phyloP scores from a whole-genome alignment of 2,888 invertebrate genomes.

The Latrodectus elegans region DNA sequence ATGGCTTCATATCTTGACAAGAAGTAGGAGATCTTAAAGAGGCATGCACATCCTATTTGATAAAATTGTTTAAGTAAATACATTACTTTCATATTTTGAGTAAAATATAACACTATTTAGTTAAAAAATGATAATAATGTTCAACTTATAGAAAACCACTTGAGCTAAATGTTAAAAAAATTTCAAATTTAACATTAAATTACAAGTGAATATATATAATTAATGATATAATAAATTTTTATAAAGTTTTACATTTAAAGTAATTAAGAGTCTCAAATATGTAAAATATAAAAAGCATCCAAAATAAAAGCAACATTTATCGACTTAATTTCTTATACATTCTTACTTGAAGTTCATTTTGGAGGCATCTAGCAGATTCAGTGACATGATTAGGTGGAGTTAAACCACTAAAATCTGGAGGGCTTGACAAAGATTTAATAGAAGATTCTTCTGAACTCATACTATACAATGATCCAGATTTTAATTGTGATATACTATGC shows the following conservation, averaged over 20 bases:
- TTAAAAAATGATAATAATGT: constrained; percentile 4
- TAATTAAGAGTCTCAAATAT: no score
- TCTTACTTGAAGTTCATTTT: constrained; percentile 74
- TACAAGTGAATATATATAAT: no score
- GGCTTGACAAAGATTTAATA: constrained; percentile 78
- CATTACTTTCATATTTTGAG: not conserved
- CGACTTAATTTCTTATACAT: not conserved
- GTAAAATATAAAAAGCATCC: not conserved
- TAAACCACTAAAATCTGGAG: constrained; percentile 74
- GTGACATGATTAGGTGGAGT: constrained; percentile 73
- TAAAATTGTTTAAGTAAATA: not conserved
- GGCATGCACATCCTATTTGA: constrained; percentile 40
- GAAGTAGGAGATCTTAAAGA: constrained; percentile 48
- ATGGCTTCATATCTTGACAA: constrained; percentile 44
- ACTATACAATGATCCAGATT: constrained; percentile 70
- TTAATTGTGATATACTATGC: constrained; percentile 66
- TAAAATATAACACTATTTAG: not conserved
- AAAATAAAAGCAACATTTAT: not conserved
- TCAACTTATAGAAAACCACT: no score
- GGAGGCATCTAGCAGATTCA: constrained; percentile 74
- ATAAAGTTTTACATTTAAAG: no score
- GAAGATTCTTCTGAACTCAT: constrained; percentile 78
- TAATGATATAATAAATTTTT: no score
- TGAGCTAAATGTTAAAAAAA: no score
- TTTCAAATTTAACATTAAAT: no score